A percentile compares a stretch with the other conserved stretches of the same genome.
These are phyloP conservation scores for Drosophila peninsularis DNA, from an alignment of 2,888 invertebrate species.

Conservation along the genomic window DNA sequence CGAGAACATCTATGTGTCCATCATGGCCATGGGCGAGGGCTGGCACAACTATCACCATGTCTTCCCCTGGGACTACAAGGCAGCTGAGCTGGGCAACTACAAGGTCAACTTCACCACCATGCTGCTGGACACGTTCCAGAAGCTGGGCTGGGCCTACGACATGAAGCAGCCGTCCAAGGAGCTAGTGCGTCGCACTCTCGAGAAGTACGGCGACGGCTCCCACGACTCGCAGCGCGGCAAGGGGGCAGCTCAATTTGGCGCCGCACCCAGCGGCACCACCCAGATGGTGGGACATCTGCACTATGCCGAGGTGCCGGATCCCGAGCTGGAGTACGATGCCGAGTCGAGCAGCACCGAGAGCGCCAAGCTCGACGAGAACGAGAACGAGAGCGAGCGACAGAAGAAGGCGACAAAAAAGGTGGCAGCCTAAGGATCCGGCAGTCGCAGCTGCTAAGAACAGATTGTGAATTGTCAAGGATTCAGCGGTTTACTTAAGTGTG, in stretches of 20 bases:
- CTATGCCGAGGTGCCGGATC: conserved; percentile 82
- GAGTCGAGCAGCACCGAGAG: conserved; percentile 83
- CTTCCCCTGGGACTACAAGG: conserved; percentile 97
- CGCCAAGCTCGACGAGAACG: conserved; percentile 82
- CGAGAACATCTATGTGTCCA: conserved; percentile 90
- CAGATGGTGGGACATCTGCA: conserved; percentile 76
- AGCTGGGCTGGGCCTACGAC: conserved; percentile 91
- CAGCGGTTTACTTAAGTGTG: conserved; percentile 36
- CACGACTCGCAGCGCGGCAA: conserved; percentile 67
- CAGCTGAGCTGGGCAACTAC: conserved; percentile 91
- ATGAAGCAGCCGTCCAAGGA: conserved; percentile 88
- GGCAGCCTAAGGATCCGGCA: conserved; percentile 21
- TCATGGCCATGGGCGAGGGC: conserved; percentile 92
- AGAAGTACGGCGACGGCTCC: conserved; percentile 85
- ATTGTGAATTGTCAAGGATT: conserved; percentile 14
- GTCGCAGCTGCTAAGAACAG: not conserved
- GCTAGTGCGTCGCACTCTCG: conserved; percentile 86
- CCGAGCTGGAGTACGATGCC: conserved; percentile 79
- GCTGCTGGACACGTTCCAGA: conserved; percentile 89
- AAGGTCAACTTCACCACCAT: conserved; percentile 89
- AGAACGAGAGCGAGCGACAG: conserved; percentile 73
- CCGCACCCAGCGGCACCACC: conserved; percentile 5
- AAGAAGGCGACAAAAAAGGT: conserved; percentile 67
- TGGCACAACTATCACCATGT: conserved; percentile 98
- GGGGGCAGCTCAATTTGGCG: conserved; percentile 5